Conservation (phyloP, 2,797 vertebrate species). For the Ataeniobius toweri region DNA sequence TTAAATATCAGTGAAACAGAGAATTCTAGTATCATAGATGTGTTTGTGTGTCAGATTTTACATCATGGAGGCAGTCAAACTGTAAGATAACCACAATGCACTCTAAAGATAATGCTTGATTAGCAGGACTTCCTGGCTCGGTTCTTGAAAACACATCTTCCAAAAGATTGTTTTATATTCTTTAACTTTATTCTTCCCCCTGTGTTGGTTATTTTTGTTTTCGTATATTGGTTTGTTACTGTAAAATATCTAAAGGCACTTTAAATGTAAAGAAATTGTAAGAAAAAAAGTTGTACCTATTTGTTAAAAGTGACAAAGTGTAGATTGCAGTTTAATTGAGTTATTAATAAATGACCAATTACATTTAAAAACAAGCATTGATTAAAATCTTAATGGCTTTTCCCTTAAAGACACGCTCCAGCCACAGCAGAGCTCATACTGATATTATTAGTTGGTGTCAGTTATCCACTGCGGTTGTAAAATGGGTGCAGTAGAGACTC, state of each 20-base stretch:
- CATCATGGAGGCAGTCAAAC: not conserved
- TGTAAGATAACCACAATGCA: not conserved
- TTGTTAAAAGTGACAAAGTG: not conserved
- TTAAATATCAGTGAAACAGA: not conserved
- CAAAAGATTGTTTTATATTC: not conserved
- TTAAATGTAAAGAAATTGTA: not conserved
- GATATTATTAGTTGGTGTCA: too few species aligned
- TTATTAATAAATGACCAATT: not conserved
- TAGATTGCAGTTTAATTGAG: not conserved
- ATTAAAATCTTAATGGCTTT: not conserved
- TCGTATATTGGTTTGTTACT: not conserved
- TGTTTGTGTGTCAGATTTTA: constrained; percentile 1
- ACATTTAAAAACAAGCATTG: not conserved
- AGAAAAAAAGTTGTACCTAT: not conserved
- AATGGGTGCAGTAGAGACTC: not conserved
- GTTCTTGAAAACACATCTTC: not conserved
- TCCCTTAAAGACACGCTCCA: not conserved
- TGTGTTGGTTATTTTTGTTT: not conserved
- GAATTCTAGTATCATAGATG: constrained; percentile 1
- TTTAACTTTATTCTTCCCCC: not conserved
- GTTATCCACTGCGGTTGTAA: not conserved
- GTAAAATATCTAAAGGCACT: not conserved
- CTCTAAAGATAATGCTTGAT: not conserved
- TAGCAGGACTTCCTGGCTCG: not conserved
- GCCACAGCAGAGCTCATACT: not conserved